These are phyloP conservation scores for Harpagus bidentatus DNA, from an alignment of 2,113 vertebrate genomes.

Conservation along the genomic window DNA sequence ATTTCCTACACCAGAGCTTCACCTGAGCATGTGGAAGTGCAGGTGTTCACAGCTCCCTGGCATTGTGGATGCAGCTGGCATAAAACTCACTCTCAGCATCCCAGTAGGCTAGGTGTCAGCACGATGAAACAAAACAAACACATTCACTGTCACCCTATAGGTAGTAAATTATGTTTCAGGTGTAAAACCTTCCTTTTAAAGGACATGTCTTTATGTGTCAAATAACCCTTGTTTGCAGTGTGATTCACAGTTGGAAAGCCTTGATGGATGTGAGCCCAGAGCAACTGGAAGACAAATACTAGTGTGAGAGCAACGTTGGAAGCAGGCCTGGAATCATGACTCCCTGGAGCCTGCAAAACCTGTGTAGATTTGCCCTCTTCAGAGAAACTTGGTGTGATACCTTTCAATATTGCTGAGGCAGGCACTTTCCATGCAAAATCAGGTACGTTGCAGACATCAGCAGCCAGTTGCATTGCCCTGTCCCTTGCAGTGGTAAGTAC, in stretches of 20 bases:
- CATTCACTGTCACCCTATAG: background rate
- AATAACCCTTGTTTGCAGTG: background rate
- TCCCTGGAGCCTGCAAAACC: background rate
- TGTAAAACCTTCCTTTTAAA: background rate
- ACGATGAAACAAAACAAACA: background rate
- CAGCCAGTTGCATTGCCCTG: background rate
- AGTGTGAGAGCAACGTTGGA: background rate
- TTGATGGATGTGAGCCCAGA: background rate
- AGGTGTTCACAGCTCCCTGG: background rate
- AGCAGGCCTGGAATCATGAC: background rate
- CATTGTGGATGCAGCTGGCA: background rate
- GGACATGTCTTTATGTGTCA: background rate
- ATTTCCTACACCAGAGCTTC: background rate
- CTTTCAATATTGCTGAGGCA: background rate
- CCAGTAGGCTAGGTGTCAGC: background rate
- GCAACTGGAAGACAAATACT: background rate
- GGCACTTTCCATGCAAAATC: background rate
- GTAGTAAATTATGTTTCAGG: background rate
- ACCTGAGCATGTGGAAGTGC: background rate
- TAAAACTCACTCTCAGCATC: background rate
- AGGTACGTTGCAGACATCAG: background rate
- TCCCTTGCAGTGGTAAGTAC: background rate
- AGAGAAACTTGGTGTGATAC: background rate
- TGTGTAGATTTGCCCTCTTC: background rate
- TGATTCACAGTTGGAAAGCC: background rate